Evolutionary conservation across 2,888 invertebrate genomes (phyloP), one percentile per base, ranked within the genome.

Genomic region (Isotomurus palustris): DNA sequence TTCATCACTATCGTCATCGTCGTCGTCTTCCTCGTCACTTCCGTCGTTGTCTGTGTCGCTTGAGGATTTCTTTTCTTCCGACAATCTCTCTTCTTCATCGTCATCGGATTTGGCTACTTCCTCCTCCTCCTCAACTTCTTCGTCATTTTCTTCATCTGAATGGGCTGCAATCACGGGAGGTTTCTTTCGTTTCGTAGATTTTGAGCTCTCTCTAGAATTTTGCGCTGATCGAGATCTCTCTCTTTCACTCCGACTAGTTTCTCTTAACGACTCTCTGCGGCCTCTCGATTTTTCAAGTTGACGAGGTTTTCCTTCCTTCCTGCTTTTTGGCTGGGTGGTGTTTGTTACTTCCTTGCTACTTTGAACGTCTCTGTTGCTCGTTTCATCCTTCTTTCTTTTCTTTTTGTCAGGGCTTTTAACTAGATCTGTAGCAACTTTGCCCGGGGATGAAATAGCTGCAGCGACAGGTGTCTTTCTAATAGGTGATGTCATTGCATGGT

Each of bases 171-270:
- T 62, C 75, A 66, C 68, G 75, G 75, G 52, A 74, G 73, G 28
- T 76, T 77, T 62, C 77, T 73, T 55, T 76, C 76, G 53, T 28
- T 35, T 74, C 78, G 60, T 74, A 74, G 44, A 72, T 71, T 56
- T 73, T 78, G 48, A 79, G 79, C 56, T 78, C 79, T 67, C 36
- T 45, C 45, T 62, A 41, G 27, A 28, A 40, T n/a, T n/a, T 44
- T 51, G 36, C 21, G 28, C 50, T 21, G 41, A 24, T 36, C 32
- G 27, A 21, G 50, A 49, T n/a, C 29, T 52, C 38, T 27, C 10
- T 17, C n/a, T 54, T 29, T 36, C 53, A 45, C 35, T 32, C 10
- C 17, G n/a, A 36, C 35, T 4, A 14, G 25, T 27, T 40, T 14
- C 6, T 38, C n/a, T 51, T 36, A 12, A n/a, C 25, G 14, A 19